Evolutionary conservation across 1,140 invertebrate genomes (phyloP).

Genomic region (Zaprionus capensis): DNA sequence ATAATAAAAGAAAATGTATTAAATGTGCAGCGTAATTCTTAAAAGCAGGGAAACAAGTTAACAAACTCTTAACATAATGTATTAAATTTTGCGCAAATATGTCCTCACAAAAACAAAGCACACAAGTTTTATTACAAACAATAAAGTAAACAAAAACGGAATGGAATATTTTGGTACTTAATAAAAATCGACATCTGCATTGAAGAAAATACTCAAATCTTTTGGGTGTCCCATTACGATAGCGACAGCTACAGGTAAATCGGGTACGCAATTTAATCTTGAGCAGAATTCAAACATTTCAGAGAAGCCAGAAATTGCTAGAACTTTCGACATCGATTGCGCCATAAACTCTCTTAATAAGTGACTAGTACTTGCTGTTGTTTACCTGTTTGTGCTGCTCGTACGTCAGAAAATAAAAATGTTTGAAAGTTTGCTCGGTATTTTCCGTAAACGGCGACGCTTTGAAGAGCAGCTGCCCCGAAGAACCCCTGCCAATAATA

Average conservation of each 20-base stretch:
- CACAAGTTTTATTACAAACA: slow-evolving; percentile 28
- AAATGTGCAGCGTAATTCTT: slow-evolving; percentile 25
- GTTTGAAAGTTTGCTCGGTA: slow-evolving; percentile 75
- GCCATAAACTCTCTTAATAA: slow-evolving; percentile 4
- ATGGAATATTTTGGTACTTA: slow-evolving; percentile 9
- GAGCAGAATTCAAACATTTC: slow-evolving; percentile 15
- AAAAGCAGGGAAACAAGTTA: slow-evolving; percentile 7
- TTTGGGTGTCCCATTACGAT: neutral
- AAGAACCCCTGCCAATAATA: slow-evolving; percentile 10
- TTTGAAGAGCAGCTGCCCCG: slow-evolving; percentile 37
- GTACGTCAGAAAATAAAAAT: slow-evolving; percentile 38
- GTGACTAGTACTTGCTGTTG: slow-evolving; percentile 20
- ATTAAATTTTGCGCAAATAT: slow-evolving; percentile 24
- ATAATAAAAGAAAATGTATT: slow-evolving; percentile 27
- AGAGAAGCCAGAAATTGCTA: slow-evolving; percentile 31
- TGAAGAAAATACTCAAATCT: neutral
- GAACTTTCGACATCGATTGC: slow-evolving; percentile 47
- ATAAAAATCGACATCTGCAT: slow-evolving; percentile 16
- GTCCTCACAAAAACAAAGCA: slow-evolving; percentile 23
- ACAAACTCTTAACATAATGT: neutral
- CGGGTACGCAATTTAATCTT: slow-evolving; percentile 4
- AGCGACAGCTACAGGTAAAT: slow-evolving; percentile 42
- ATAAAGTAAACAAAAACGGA: slow-evolving; percentile 29
- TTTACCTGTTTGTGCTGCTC: slow-evolving; percentile 33
- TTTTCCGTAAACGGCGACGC: slow-evolving; percentile 75